phyloP scores from a whole-genome alignment of 2,113 vertebrate genomes.

The Esox niger region DNA sequence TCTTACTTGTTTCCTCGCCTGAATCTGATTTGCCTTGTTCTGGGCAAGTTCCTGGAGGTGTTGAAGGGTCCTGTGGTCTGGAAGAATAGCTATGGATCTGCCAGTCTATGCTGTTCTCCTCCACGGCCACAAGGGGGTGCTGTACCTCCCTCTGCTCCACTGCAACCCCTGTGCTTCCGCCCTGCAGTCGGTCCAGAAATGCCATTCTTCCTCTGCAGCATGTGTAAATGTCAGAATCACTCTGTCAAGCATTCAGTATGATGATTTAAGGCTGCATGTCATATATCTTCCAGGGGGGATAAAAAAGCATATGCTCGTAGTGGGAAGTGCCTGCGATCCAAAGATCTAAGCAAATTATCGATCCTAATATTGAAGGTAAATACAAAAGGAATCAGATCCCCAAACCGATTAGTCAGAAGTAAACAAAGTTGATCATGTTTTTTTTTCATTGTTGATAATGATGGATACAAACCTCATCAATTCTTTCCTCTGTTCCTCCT shows the following conservation, averaged over 20 bases:
- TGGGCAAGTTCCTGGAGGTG: slow-evolving; percentile 25
- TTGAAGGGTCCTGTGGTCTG: slow-evolving; percentile 10
- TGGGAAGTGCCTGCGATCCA: too few relatives aligned
- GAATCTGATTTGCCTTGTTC: slow-evolving; percentile 22
- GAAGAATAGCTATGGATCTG: background rate
- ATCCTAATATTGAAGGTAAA: too few relatives aligned
- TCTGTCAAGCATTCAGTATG: background rate
- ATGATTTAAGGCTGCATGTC: background rate
- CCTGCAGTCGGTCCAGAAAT: slow-evolving; percentile 79
- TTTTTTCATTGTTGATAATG: too few relatives aligned
- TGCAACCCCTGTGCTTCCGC: slow-evolving; percentile 30
- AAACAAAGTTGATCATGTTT: too few relatives aligned
- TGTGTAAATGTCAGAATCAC: background rate
- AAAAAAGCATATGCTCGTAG: too few relatives aligned
- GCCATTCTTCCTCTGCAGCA: slow-evolving; percentile 78
- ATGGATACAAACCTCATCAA: slow-evolving; percentile 66
- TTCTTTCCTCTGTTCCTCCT: slow-evolving; percentile 60
- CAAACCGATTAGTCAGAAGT: too few relatives aligned
- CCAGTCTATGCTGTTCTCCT: background rate
- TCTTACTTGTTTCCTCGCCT: slow-evolving; percentile 48
- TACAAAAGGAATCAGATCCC: too few relatives aligned
- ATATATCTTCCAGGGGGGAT: too few relatives aligned
- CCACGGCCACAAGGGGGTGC: background rate
- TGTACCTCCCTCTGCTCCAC: background rate
- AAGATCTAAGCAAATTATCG: too few relatives aligned